Percentiles rank a stretch among this genome's conserved stretches.
Conservation (phyloP, 2,888 invertebrate genomes). For the Callimorpha dominula region DNA sequence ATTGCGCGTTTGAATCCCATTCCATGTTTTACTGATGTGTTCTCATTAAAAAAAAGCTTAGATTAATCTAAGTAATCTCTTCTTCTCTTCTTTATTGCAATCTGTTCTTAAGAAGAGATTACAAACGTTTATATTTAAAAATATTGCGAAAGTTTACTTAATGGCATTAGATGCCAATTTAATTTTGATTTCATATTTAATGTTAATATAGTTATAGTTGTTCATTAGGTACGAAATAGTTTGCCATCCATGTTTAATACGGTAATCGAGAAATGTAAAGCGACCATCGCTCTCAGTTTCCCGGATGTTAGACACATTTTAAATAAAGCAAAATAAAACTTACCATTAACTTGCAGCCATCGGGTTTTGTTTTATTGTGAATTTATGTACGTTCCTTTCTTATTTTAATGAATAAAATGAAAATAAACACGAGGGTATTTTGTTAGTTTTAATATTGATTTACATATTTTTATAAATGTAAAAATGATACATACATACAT, state of each 20-base stretch:
- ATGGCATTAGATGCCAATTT: not conserved
- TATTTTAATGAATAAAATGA: no score
- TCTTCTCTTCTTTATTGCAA: no score
- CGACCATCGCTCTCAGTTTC: slow-evolving; percentile 19
- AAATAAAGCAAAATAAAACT: slow-evolving; percentile 22
- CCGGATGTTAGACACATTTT: slow-evolving; percentile 35
- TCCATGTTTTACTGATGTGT: not conserved
- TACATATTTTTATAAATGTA: no score
- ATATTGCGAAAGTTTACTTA: not conserved
- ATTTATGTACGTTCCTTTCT: no score
- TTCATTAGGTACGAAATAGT: not conserved
- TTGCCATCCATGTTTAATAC: no score
- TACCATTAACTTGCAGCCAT: not conserved
- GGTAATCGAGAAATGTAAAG: slow-evolving; percentile 24
- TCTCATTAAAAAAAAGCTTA: not conserved
- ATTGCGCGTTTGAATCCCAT: not conserved
- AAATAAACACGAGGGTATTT: no score
- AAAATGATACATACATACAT: no score
- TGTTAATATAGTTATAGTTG: no score
- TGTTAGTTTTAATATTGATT: no score
- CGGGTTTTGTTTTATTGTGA: no score
- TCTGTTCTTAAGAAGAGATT: not conserved
- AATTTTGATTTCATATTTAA: no score
- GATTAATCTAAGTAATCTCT: no score
- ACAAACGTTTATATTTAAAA: not conserved